Percentiles rank a stretch among this genome's conserved stretches.
phyloP scores from a whole-genome alignment of 92 coral and sea anemone species.

The Chrysogorgia sp. region DNA sequence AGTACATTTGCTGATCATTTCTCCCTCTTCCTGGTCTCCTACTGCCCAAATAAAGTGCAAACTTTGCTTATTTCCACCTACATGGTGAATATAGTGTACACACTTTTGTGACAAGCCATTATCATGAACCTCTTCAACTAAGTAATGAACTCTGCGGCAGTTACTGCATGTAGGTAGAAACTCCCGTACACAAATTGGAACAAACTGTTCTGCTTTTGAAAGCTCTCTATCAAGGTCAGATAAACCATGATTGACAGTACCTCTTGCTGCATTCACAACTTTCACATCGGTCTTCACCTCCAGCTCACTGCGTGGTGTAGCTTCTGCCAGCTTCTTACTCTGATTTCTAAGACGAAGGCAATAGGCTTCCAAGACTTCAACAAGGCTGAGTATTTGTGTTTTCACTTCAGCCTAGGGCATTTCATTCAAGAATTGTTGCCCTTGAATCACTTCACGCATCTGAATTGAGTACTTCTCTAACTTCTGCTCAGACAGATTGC shows the following conservation, averaged over 20 bases:
- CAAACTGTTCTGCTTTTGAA: conserved; percentile 38
- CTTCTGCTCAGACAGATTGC: conserved; percentile 33
- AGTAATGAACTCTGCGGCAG: conserved; percentile 49
- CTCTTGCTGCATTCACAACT: conserved; percentile 40
- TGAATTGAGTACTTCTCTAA: conserved; percentile 23
- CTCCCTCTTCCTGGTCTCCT: conserved; percentile 26
- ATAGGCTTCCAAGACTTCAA: conserved; percentile 43
- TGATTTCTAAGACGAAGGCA: conserved; percentile 35
- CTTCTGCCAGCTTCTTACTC: conserved; percentile 42
- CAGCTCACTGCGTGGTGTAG: conserved; percentile 49
- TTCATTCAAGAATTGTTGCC: conserved; percentile 16
- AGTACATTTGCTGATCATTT: conserved; percentile 32
- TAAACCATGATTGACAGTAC: conserved; percentile 27
- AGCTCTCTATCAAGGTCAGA: conserved; percentile 33
- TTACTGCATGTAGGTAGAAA: conserved; percentile 55
- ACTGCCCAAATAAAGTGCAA: conserved; percentile 54
- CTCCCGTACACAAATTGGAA: conserved; percentile 51
- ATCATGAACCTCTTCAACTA: conserved; percentile 41
- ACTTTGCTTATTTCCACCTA: conserved; percentile 59
- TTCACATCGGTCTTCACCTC: conserved; percentile 48
- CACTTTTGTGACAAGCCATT: conserved; percentile 43
- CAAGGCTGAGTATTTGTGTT: conserved; percentile 32
- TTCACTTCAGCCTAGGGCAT: conserved; percentile 44
- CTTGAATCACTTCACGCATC: conserved; percentile 33
- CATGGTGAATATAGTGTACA: conserved; percentile 48